phyloP scores from a whole-genome alignment of 2,888 invertebrate species.

The Tachina grossa region DNA sequence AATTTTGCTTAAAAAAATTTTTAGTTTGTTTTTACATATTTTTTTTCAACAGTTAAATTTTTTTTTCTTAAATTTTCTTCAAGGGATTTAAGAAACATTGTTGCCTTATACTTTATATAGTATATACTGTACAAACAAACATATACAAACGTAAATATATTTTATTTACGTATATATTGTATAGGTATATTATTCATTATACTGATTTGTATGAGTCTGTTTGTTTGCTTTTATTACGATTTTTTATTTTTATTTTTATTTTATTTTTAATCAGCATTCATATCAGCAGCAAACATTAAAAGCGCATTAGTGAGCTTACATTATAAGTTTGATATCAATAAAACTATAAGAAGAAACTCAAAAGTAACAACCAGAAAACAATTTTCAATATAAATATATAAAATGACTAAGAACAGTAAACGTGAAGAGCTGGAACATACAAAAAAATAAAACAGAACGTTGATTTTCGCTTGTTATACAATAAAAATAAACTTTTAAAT shows the following conservation, averaged over 20 bases:
- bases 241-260: conserved; percentile 54
- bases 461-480: conserved; percentile 9
- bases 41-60: conserved; percentile 12
- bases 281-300: conserved; percentile 83
- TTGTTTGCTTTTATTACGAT: conserved; percentile 64
- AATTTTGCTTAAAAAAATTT: conserved; percentile 39
- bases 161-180: too few relatives aligned
- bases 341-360: conserved; percentile 51
- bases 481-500: not conserved
- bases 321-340: conserved; percentile 73
- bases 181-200: conserved; percentile 49
- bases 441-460: not conserved
- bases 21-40: conserved; percentile 45
- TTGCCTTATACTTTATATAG: conserved; percentile 35
- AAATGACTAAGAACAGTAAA: conserved; percentile 1
- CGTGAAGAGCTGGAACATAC: not conserved
- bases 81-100: conserved; percentile 60
- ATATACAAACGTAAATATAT: too few relatives aligned
- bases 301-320: conserved; percentile 83
- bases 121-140: not conserved
- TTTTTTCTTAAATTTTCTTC: conserved; percentile 36
- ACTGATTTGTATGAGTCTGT: conserved; percentile 58
- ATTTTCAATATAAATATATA: conserved; percentile 16
- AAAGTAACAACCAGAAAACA: conserved; percentile 23
- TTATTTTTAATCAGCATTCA: conserved; percentile 80